These are phyloP conservation scores for Anas platyrhynchos DNA, from an alignment of 2,113 vertebrate genomes.

Conservation along the genomic window DNA sequence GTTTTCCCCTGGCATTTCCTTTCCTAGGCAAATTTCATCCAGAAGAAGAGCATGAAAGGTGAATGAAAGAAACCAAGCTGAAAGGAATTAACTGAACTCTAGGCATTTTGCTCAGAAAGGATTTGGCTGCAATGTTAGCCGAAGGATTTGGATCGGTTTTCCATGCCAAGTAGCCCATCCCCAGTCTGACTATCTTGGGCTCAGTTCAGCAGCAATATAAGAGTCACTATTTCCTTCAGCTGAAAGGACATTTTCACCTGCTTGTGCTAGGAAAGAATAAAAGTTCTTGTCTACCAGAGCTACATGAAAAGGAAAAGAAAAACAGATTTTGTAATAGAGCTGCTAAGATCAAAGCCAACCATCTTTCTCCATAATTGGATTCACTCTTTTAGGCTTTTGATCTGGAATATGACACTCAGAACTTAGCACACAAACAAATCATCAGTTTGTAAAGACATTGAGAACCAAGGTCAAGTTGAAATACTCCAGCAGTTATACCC, in stretches of 20 bases:
- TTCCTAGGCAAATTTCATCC: neutral
- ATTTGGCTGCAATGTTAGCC: neutral
- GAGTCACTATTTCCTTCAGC: conserved; percentile 39
- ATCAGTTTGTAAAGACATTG: neutral
- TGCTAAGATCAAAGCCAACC: conserved; percentile 54
- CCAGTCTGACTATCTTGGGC: neutral
- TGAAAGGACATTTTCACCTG: conserved; percentile 55
- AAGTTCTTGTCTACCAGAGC: conserved; percentile 28
- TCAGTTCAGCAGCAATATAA: neutral
- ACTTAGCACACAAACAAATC: conserved; percentile 5
- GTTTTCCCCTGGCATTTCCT: neutral
- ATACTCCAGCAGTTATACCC: neutral
- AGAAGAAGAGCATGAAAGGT: conserved; percentile 23
- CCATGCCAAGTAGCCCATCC: conserved; percentile 6
- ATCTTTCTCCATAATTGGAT: neutral
- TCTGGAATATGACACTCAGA: neutral
- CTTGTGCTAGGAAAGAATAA: neutral
- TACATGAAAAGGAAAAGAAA: conserved; percentile 38
- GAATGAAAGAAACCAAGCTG: conserved; percentile 7
- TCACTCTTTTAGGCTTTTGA: conserved; percentile 6
- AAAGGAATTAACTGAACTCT: conserved; percentile 39
- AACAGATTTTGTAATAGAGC: conserved; percentile 64
- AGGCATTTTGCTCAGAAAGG: neutral
- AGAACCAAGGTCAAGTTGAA: neutral
- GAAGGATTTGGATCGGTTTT: conserved; percentile 17